Conservation (phyloP, 2,888 invertebrate species). For the Melipona beecheii region DNA sequence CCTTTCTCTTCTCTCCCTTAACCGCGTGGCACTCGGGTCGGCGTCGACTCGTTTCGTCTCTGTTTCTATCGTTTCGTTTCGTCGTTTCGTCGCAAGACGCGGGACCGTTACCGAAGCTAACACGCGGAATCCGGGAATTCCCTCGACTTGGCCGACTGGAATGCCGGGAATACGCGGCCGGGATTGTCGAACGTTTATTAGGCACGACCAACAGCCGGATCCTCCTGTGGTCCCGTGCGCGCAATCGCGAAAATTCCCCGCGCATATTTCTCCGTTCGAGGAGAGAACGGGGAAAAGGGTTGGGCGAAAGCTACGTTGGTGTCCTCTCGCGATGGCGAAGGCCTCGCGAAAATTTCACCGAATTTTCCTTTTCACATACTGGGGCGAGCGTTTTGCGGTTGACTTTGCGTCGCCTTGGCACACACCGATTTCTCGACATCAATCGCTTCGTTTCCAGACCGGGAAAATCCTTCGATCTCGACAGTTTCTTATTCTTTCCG, state of each 20-base stretch:
- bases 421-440: slow-evolving; percentile 47
- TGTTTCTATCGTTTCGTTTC: slow-evolving; percentile 15
- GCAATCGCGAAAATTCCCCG: slow-evolving; percentile 36
- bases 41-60: background rate
- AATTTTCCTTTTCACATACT: slow-evolving; percentile 46
- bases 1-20: background rate
- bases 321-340: background rate
- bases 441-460: slow-evolving; percentile 36
- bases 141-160: slow-evolving; percentile 45
- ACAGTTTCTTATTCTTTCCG: no score
- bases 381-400: slow-evolving; percentile 1
- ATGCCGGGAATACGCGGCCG: slow-evolving; percentile 56
- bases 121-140: slow-evolving; percentile 64
- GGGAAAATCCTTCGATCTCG: no score
- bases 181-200: slow-evolving; percentile 70
- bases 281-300: background rate
- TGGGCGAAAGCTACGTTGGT: background rate
- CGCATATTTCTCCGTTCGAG: slow-evolving; percentile 12
- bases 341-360: slow-evolving; percentile 53
- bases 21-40: background rate
- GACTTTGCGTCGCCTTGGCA: background rate
- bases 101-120: slow-evolving; percentile 47
- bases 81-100: slow-evolving; percentile 19
- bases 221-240: background rate
- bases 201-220: slow-evolving; percentile 42